These are phyloP conservation scores for Xiphophorus maculatus DNA, from an alignment of 2,113 vertebrate species.

Conservation along the genomic window DNA sequence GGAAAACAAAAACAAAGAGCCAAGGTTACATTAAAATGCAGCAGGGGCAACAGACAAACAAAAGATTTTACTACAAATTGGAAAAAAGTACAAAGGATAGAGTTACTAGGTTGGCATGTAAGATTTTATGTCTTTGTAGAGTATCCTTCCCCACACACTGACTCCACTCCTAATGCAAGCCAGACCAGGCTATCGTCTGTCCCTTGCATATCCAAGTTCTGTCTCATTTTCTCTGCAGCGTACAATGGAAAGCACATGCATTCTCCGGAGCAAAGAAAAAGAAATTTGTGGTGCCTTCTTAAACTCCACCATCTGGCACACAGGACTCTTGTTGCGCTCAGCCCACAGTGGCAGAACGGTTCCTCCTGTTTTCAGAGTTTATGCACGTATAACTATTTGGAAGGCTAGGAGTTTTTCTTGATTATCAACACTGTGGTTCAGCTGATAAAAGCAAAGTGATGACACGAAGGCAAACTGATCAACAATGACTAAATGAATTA, in stretches of 20 bases:
- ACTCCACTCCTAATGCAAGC: conserved; percentile 69
- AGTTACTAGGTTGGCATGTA: conserved; percentile 30
- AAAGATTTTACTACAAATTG: conserved; percentile 35
- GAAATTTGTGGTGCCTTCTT: conserved; percentile 67
- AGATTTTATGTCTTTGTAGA: conserved; percentile 34
- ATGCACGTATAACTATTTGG: conserved; percentile 14
- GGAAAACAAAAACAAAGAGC: conserved; percentile 35
- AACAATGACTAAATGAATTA: conserved; percentile 11
- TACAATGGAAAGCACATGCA: conserved; percentile 79
- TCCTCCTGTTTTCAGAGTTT: conserved; percentile 35
- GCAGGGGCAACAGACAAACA: conserved; percentile 23
- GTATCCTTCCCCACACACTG: conserved; percentile 34
- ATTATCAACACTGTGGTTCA: conserved; percentile 29
- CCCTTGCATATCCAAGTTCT: conserved; percentile 44
- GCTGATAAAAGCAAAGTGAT: conserved; percentile 16
- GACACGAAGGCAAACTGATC: conserved; percentile 38
- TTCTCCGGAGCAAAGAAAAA: conserved; percentile 51
- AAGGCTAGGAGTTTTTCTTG: conserved; percentile 5
- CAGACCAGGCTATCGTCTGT: conserved; percentile 63
- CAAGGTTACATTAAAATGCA: conserved; percentile 23
- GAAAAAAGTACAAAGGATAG: conserved; percentile 19
- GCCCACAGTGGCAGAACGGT: conserved; percentile 39
- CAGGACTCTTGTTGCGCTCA: conserved; percentile 47
- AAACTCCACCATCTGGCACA: conserved; percentile 72
- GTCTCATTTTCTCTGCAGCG: conserved; percentile 66